Conservation (phyloP, 1,140 invertebrate species). For the Drusus annulatus region DNA sequence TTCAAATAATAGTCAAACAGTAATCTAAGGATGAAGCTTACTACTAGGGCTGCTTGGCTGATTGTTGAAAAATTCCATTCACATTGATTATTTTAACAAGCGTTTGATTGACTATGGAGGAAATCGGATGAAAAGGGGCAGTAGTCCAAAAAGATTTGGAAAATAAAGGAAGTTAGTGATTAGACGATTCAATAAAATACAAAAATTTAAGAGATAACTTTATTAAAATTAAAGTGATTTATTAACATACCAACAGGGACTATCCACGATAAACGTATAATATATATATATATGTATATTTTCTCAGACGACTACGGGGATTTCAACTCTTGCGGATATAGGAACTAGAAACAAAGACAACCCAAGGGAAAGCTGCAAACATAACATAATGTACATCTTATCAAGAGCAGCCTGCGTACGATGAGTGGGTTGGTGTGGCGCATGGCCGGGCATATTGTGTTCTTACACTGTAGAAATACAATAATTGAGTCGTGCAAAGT, state of each 20-base stretch:
- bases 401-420: too few relatives aligned
- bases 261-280: constrained; percentile 3
- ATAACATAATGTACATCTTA: not conserved
- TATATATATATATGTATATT: constrained; percentile 20
- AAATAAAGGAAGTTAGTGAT: too few relatives aligned
- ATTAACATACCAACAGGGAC: constrained; percentile 35
- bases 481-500: not conserved
- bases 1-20: too few relatives aligned
- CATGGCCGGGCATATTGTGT: not conserved
- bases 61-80: too few relatives aligned
- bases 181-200: not conserved
- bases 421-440: too few relatives aligned
- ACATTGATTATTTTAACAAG: too few relatives aligned
- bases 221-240: constrained; percentile 42
- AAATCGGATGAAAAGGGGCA: too few relatives aligned
- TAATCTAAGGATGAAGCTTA: too few relatives aligned
- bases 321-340: constrained; percentile 1
- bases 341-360: constrained; percentile 17
- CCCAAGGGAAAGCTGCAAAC: not conserved
- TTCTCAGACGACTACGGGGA: not conserved
- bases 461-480: constrained; percentile 4
- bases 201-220: constrained; percentile 32
- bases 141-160: too few relatives aligned
- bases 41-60: too few relatives aligned
- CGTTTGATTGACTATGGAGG: too few relatives aligned